Evolutionary conservation across 2,797 vertebrate genomes (phyloP), one percentile per base, ranked within the genome.

Genomic region (Acanthornis magna): DNA sequence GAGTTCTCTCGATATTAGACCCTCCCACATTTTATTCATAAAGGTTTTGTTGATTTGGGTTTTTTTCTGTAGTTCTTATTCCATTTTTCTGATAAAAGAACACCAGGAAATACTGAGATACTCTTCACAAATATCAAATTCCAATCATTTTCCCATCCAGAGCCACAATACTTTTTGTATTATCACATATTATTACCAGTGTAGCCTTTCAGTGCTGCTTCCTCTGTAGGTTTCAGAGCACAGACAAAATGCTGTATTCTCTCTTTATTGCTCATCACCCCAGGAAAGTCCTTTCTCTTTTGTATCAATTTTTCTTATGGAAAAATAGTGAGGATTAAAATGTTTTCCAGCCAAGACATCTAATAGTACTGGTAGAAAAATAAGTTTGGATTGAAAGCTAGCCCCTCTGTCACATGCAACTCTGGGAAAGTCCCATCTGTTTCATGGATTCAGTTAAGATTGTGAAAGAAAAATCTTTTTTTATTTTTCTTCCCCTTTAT

Each of bases 351-450:
- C n/a, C 48, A 85, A 73, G 40, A 26, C 0, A 13, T 36, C 5
- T 27, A 88, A 38, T 14, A 67, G 38, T 12, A 38, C 34, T 10
- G 1, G 19, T 9, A 58, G 86, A 79, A 85, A 68, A 50, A 4
- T 20, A 50, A 40, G 2, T 25, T 18, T 36, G 5, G 13, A 36
- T 38, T 75, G 29, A 87, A 87, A 85, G 8, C 2, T 68, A 63
- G 6, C 1, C 5, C 1, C 9, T 72, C 73, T 62, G 6, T 74
- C 13, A 62, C 6, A 32, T 8, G 8, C 0, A 0, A 61, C 21
- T 6, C 13, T 47, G 18, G 10, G 14, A 77, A 83, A 89, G 32
- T 32, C 7, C 2, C 3, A 27, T 57, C 16, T 50, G 1, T 68
- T 93, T 62, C 4, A 48, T 15, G 4, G 27, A 55, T 65, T 57